Evolutionary conservation across 1,140 invertebrate species (phyloP).

Genomic region (Callitettix versicolor): DNA sequence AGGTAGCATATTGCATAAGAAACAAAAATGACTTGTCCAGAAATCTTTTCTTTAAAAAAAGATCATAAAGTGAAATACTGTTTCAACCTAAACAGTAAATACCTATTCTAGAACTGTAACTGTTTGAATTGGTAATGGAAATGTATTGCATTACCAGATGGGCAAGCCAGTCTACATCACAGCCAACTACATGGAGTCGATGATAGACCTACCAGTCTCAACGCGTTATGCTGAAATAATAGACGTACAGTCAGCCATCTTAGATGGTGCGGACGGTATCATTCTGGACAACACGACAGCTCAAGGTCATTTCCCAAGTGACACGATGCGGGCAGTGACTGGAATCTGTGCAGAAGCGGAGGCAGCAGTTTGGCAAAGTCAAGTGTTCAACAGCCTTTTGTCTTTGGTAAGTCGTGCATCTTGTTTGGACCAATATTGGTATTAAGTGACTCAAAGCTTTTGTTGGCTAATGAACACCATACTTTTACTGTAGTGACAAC

Average conservation of each 20-base stretch:
- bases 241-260: conserved; percentile 92
- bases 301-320: conserved; percentile 88
- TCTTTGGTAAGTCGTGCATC: conserved; percentile 45
- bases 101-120: too few relatives aligned
- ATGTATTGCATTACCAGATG: too few relatives aligned
- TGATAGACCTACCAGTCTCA: conserved; percentile 64
- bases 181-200: too few relatives aligned
- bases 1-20: too few relatives aligned
- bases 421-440: background rate
- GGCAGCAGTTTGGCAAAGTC: conserved; percentile 87
- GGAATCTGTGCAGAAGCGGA: conserved; percentile 96
- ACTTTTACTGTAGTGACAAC: background rate
- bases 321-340: conserved; percentile 88
- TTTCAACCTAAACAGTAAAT: too few relatives aligned
- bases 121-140: too few relatives aligned
- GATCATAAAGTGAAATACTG: too few relatives aligned
- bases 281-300: conserved; percentile 98
- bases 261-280: conserved; percentile 96
- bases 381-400: conserved; percentile 78
- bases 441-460: background rate
- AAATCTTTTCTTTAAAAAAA: too few relatives aligned
- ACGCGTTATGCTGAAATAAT: conserved; percentile 91
- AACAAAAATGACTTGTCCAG: too few relatives aligned
- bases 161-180: conserved; percentile 89
- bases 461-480: background rate